phyloP scores from a whole-genome alignment of 2,797 vertebrate genomes.

The Leucoraja ocellata region DNA sequence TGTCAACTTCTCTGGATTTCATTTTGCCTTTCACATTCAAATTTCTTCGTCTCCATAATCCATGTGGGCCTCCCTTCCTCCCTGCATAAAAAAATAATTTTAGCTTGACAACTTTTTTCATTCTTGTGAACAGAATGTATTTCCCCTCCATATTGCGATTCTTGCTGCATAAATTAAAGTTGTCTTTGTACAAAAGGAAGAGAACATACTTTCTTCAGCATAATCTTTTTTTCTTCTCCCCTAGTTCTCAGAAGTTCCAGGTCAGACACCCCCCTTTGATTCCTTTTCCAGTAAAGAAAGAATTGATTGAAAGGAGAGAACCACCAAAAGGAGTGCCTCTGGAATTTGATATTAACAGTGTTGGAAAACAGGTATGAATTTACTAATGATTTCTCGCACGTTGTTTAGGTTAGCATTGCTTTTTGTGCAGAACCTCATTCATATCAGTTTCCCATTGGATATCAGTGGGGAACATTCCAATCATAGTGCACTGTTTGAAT shows the following conservation, averaged over 20 bases:
- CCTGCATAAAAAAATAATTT: neutral
- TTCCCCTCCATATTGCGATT: too few relatives aligned
- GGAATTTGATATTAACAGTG: slow-evolving; percentile 95
- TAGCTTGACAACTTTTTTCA: neutral
- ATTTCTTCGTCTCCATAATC: neutral
- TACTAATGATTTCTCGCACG: neutral
- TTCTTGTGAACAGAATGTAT: neutral
- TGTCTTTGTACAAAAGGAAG: neutral
- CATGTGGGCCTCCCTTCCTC: neutral
- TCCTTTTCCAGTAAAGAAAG: slow-evolving; percentile 59
- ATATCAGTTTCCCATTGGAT: neutral
- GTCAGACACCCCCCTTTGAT: slow-evolving; percentile 68
- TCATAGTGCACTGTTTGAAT: neutral
- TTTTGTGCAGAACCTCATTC: neutral
- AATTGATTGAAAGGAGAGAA: slow-evolving; percentile 70
- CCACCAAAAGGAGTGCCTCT: slow-evolving; percentile 85
- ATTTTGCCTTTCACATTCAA: neutral
- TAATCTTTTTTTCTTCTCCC: slow-evolving; percentile 42
- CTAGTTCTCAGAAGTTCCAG: slow-evolving; percentile 66
- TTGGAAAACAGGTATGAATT: slow-evolving; percentile 79
- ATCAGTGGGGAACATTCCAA: neutral
- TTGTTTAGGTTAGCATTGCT: neutral
- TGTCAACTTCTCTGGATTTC: neutral
- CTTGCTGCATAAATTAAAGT: neutral
- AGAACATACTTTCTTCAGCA: slow-evolving; percentile 37